phyloP scores from a whole-genome alignment of 2,888 invertebrate genomes.

The Lasioglossum calceatum region DNA sequence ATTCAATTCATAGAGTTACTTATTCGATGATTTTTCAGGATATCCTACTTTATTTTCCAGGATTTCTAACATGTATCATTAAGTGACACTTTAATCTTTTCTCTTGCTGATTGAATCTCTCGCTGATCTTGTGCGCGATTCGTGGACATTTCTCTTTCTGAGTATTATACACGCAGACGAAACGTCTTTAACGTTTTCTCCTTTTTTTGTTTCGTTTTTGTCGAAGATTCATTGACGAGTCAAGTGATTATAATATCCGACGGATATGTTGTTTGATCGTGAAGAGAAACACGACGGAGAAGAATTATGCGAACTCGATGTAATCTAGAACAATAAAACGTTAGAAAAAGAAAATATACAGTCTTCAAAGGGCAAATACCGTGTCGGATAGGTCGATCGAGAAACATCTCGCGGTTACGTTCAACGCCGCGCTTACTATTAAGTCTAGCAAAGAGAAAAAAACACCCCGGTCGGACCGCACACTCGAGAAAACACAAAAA shows the following conservation, averaged over 20 bases:
- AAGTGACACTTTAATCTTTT: conserved; percentile 34
- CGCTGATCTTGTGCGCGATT: not conserved
- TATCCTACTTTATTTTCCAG: conserved; percentile 79
- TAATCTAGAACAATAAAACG: conserved; percentile 20
- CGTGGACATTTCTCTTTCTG: not conserved
- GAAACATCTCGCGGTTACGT: not conserved
- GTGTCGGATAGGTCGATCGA: not conserved
- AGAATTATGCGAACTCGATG: conserved; percentile 34
- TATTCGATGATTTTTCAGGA: conserved; percentile 79
- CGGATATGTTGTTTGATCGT: conserved; percentile 20
- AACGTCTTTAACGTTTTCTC: conserved; percentile 9
- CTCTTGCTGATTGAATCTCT: conserved; percentile 9
- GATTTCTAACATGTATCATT: conserved; percentile 61
- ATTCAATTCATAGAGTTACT: conserved; percentile 79
- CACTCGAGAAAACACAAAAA: conserved; percentile 8
- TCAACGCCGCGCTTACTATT: conserved; percentile 7
- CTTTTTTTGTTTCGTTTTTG: not conserved
- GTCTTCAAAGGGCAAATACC: conserved; percentile 32
- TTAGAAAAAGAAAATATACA: not conserved
- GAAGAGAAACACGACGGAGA: conserved; percentile 9
- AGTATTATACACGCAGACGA: conserved; percentile 3
- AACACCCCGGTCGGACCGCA: not conserved
- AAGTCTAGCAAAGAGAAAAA: not conserved
- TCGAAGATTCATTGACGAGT: conserved; percentile 17
- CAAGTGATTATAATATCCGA: conserved; percentile 6